Conservation (phyloP, 2,113 vertebrate genomes). For the Rhynchomys soricoides region DNA sequence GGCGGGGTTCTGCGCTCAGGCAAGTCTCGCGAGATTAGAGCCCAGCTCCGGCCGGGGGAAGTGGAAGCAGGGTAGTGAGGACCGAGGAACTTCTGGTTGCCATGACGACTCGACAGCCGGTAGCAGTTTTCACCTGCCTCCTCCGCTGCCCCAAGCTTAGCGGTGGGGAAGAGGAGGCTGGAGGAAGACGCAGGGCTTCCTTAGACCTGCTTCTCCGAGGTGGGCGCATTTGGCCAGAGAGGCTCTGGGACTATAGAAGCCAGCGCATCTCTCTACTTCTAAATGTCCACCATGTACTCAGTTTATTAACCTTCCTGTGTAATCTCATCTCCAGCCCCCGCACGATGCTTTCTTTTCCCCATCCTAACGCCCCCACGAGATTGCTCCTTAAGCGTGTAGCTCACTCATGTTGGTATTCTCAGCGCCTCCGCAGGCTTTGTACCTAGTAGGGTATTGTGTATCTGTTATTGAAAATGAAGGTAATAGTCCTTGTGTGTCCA, state of each 20-base stretch:
- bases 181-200: neutral
- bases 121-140: constrained; percentile 57
- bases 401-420: neutral
- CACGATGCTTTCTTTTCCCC: neutral
- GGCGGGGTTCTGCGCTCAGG: neutral
- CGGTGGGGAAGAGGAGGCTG: neutral
- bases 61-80: neutral
- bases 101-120: constrained; percentile 75
- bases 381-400: neutral
- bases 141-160: neutral
- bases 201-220: neutral
- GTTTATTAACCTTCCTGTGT: neutral
- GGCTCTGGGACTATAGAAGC: neutral
- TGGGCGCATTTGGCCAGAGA: neutral
- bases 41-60: constrained; percentile 13
- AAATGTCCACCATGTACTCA: neutral
- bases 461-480: neutral
- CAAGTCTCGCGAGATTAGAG: constrained; percentile 77
- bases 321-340: neutral
- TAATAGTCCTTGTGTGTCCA: neutral
- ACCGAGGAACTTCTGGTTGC: constrained; percentile 69
- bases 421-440: neutral
- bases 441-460: neutral
- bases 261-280: neutral
- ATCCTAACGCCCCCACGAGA: neutral